Percentiles rank a stretch among this genome's conserved stretches.
Conservation (phyloP, 1,140 invertebrate genomes). For the Oryzaephilus surinamensis region DNA sequence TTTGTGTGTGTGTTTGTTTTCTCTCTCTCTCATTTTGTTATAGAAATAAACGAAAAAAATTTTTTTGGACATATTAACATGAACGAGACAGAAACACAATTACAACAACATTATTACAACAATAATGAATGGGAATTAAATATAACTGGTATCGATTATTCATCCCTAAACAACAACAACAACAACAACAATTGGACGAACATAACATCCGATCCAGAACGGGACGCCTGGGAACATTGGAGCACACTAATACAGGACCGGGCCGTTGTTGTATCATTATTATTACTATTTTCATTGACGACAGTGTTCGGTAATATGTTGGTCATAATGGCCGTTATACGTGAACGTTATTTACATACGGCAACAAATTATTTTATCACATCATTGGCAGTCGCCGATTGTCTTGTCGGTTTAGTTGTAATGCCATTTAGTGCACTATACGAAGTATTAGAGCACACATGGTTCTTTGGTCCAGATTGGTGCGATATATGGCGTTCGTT, state of each 20-base stretch:
- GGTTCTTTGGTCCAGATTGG: conserved; percentile 78
- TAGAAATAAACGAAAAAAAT: too few relatives aligned
- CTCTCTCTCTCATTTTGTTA: too few relatives aligned
- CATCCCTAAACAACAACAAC: too few relatives aligned
- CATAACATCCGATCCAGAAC: conserved; percentile 21
- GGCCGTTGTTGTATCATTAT: conserved; percentile 65
- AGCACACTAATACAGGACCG: conserved; percentile 58
- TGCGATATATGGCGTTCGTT: conserved; percentile 95
- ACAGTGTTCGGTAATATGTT: conserved; percentile 95
- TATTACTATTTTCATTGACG: conserved; percentile 83
- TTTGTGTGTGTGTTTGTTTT: too few relatives aligned
- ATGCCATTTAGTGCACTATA: conserved; percentile 93
- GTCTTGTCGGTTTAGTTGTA: conserved; percentile 89
- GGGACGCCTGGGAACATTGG: conserved; percentile 41
- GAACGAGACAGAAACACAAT: too few relatives aligned
- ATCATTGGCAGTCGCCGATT: conserved; percentile 91
- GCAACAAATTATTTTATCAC: conserved; percentile 99
- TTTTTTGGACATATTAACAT: too few relatives aligned
- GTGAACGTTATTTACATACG: conserved; percentile 82
- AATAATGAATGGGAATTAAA: too few relatives aligned
- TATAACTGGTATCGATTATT: background rate
- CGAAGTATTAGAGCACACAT: conserved; percentile 74
- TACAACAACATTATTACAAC: too few relatives aligned
- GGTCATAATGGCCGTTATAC: conserved; percentile 86
- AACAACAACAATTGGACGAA: too few relatives aligned